Conservation (phyloP, 92 coral and sea anemone genomes). For the Heliopora coerulea region DNA sequence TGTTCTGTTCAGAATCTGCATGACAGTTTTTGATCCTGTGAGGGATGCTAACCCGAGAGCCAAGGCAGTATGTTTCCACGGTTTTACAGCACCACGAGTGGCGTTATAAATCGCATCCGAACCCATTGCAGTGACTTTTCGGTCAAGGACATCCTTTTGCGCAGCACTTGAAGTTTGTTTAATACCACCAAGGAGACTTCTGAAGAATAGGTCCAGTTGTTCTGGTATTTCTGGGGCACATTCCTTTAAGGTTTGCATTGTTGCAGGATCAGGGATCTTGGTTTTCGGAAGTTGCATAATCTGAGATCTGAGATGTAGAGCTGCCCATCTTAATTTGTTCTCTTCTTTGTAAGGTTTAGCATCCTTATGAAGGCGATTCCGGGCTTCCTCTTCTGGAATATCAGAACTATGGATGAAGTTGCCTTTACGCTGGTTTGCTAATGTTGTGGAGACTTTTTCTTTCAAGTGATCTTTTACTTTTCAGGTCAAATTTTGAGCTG, state of each 20-base stretch:
- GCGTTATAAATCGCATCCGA: conserved; percentile 30
- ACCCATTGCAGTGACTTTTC: conserved; percentile 30
- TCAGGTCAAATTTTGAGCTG: conserved; percentile 27
- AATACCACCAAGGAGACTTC: conserved; percentile 28
- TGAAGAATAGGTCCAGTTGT: conserved; percentile 28
- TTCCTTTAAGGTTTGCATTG: conserved; percentile 30
- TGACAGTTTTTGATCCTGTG: conserved; percentile 16
- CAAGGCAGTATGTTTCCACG: conserved; percentile 30
- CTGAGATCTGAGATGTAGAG: conserved; percentile 36
- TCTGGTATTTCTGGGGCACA: conserved; percentile 35
- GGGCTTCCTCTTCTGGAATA: conserved; percentile 33
- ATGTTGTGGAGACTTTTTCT: conserved; percentile 17
- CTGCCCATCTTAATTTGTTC: conserved; percentile 26
- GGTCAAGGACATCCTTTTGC: conserved; percentile 23
- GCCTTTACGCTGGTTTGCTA: conserved; percentile 28
- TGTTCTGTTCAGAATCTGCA: conserved; percentile 23
- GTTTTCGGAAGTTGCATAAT: conserved; percentile 36
- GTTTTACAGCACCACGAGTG: conserved; percentile 34
- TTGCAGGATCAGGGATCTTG: conserved; percentile 32
- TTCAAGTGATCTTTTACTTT: conserved; percentile 22
- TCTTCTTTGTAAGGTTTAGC: conserved; percentile 31
- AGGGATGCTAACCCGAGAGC: conserved; percentile 29
- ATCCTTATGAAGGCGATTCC: conserved; percentile 24
- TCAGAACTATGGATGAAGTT: conserved; percentile 30
- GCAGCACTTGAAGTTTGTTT: not conserved